These are phyloP conservation scores for Arbacia lixula DNA, from an alignment of 53 echinoderm and acorn worm genomes.

Conservation along the genomic window DNA sequence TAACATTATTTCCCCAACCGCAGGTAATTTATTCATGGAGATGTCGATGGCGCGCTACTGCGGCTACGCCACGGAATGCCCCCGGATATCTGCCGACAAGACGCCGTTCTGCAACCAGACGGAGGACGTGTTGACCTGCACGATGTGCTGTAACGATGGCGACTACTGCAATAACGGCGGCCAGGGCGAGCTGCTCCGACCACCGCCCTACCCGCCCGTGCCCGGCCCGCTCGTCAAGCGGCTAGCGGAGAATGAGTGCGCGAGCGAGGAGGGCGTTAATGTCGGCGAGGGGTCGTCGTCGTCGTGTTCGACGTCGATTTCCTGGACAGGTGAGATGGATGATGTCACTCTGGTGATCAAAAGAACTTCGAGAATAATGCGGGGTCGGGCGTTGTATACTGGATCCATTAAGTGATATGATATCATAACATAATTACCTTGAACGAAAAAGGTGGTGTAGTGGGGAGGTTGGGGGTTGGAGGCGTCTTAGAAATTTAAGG, in stretches of 20 bases:
- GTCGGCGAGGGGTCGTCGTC: not conserved
- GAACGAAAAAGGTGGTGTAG: too few species aligned
- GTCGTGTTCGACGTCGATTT: conserved; percentile 27
- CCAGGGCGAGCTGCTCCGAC: conserved; percentile 70
- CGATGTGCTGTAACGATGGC: conserved; percentile 67
- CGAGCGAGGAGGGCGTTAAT: not conserved
- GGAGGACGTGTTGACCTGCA: conserved; percentile 66
- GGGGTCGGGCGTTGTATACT: too few species aligned
- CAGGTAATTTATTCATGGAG: conserved; percentile 77
- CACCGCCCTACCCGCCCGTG: conserved; percentile 87
- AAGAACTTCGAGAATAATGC: too few species aligned
- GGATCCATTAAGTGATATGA: too few species aligned
- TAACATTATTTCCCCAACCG: not conserved
- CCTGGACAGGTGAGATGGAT: conserved; percentile 51
- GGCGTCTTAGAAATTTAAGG: too few species aligned
- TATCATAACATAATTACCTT: too few species aligned
- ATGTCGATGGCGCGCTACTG: conserved; percentile 83
- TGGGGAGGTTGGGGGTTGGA: too few species aligned
- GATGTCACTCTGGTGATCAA: too few species aligned
- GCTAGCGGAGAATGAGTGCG: conserved; percentile 54
- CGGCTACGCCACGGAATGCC: conserved; percentile 63
- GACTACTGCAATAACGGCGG: conserved; percentile 82
- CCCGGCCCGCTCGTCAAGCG: conserved; percentile 80
- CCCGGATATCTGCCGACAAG: conserved; percentile 16
- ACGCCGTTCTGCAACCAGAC: conserved; percentile 78